A percentile compares a stretch with the other conserved stretches of the same genome.
Conservation (phyloP, 2,888 invertebrate species). For the Drosophila anceps region DNA sequence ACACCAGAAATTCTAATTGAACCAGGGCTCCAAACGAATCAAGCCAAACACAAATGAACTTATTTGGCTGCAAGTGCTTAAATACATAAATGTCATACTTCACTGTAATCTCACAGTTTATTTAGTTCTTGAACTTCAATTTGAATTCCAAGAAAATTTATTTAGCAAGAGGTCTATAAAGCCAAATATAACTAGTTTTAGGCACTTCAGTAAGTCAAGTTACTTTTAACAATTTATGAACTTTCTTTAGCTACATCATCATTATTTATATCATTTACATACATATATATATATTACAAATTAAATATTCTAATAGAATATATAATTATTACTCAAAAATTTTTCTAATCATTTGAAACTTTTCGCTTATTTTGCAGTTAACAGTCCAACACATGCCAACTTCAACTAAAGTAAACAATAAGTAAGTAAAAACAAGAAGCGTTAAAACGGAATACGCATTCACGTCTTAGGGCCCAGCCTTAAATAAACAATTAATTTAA, state of each 20-base stretch:
- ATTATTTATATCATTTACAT: no score
- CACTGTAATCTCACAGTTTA: not conserved
- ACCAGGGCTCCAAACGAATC: no score
- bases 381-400: slow-evolving; percentile 36
- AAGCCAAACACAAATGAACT: no score
- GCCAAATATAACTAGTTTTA: not conserved
- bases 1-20: not conserved
- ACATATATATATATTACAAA: no score
- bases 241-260: no score
- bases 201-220: not conserved
- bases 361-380: slow-evolving; percentile 36
- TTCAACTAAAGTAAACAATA: slow-evolving; percentile 57
- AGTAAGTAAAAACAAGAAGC: slow-evolving; percentile 51
- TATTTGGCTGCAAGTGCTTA: no score
- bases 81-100: not conserved
- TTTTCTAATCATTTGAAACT: not conserved
- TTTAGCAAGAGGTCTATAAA: not conserved
- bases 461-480: slow-evolving; percentile 27
- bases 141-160: not conserved
- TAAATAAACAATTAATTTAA: slow-evolving; percentile 73
- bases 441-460: slow-evolving; percentile 8
- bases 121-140: no score
- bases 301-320: no score
- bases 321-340: not conserved
- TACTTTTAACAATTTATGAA: no score